Base-by-base conservation (phyloP, 2,113 vertebrate genomes). In the Sebastes schlegelii region DNA sequence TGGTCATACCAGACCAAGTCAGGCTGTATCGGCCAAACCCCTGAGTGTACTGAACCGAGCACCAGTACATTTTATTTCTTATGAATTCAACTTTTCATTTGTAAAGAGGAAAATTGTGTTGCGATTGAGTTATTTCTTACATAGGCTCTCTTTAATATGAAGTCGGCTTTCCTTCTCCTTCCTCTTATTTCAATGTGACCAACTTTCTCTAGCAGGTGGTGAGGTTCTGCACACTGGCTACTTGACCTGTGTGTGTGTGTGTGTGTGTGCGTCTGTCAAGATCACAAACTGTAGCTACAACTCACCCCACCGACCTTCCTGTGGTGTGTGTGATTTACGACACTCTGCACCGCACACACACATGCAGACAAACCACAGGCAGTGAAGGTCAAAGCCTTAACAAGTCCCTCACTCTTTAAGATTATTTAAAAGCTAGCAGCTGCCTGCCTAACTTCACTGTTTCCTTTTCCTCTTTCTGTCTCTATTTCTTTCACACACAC, bases 221-320 rank as follows among this genome's bases (percentile, higher is more conserved):
- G 65, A 45, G 52, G 65, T 5, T 68, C 61, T 58, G 54, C 46
- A 74, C 45, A 48, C 57, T 70, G 55, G n/a, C 75, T 66, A 80
- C 69, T 76, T 91, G 88, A 89, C 90, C 87, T 83, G 75, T 69
- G 55, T 43, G 68, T 74, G 74, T 68, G 71, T 78, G 62, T 74
- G 66, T 79, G 23, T 77, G 63, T 84, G 62, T 85, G 77, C 86
- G 49, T 80, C 74, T 79, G 83, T 80, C 60, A 60, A 75, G 60
- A 83, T 77, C 66, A 74, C 86, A 89, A 81, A 74, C 79, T 69
- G 54, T 60, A 64, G 71, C 54, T 76, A 65, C 64, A 83, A 65
- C 70, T 72, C 70, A 64, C 77, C 68, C 66, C 68, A 67, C 51
- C 71, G 23, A 55, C 73, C 75, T 83, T 87, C 82, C 77, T 79